Conservation (phyloP, 1,140 invertebrate species). For the Diorhabda sublineata region DNA sequence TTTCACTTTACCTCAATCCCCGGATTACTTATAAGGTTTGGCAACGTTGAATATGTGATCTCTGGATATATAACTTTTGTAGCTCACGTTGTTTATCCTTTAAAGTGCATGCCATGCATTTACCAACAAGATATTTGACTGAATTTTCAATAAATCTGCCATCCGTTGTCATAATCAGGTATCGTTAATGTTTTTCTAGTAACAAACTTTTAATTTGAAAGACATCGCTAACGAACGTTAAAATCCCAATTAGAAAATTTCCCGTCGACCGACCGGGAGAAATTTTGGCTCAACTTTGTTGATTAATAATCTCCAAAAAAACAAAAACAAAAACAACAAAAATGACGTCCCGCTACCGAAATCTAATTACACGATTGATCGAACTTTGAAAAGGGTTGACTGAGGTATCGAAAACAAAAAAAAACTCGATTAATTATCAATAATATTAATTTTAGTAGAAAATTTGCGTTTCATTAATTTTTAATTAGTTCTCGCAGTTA, state of each 20-base stretch:
- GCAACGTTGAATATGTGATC: no score
- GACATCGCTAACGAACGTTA: slow-evolving; percentile 1
- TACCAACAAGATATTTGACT: no score
- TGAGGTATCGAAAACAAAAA: slow-evolving; percentile 18
- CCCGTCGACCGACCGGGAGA: neutral
- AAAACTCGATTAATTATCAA: slow-evolving; percentile 13
- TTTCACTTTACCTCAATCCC: no score
- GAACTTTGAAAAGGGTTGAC: slow-evolving; percentile 12
- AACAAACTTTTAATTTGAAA: neutral
- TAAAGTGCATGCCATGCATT: no score
- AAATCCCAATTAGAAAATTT: slow-evolving; percentile 12
- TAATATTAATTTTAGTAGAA: slow-evolving; percentile 17
- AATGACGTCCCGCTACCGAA: neutral
- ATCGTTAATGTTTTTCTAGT: neutral
- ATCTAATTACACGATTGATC: slow-evolving; percentile 13
- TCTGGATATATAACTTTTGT: no score
- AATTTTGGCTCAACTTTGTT: neutral
- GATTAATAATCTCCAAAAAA: slow-evolving; percentile 7
- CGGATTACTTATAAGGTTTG: no score
- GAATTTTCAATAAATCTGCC: no score
- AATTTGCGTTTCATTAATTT: slow-evolving; percentile 27
- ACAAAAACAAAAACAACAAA: slow-evolving; percentile 1
- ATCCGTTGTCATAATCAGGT: no score
- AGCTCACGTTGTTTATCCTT: no score
- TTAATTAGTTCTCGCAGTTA: slow-evolving; percentile 20